Evolutionary conservation across 2,888 invertebrate genomes (phyloP).

Genomic region (Rhagonycha fulva): DNA sequence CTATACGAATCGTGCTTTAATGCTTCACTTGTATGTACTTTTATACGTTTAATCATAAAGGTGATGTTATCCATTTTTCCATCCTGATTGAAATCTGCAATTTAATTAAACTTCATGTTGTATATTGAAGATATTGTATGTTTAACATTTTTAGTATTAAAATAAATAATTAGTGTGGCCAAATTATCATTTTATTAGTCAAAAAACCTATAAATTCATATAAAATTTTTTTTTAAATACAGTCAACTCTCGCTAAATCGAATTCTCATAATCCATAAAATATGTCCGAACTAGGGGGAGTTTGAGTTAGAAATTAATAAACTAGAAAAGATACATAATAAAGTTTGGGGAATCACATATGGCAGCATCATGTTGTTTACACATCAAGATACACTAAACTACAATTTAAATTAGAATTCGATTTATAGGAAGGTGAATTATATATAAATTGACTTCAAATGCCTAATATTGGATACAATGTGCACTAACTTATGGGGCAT

Average conservation of each 20-base stretch:
- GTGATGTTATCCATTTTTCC: slow-evolving; percentile 90
- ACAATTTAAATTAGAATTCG: not conserved
- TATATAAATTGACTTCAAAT: not conserved
- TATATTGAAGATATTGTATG: not conserved
- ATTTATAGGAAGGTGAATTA: not conserved
- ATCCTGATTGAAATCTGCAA: slow-evolving; percentile 88
- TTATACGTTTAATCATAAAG: slow-evolving; percentile 94
- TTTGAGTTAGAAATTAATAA: too few species aligned
- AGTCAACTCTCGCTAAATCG: too few species aligned
- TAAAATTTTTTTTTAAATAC: too few species aligned
- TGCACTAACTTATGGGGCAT: too few species aligned
- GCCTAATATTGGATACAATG: not conserved
- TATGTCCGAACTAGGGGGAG: too few species aligned
- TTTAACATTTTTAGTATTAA: not conserved
- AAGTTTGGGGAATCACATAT: too few species aligned
- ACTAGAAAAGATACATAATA: too few species aligned
- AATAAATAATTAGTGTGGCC: not conserved
- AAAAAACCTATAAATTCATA: too few species aligned
- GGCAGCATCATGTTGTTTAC: too few species aligned
- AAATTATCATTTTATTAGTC: too few species aligned
- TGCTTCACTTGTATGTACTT: slow-evolving; percentile 87
- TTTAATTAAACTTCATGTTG: not conserved
- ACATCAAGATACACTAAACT: not conserved
- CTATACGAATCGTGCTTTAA: slow-evolving; percentile 85
- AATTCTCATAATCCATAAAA: too few species aligned